phyloP scores from a whole-genome alignment of 2,113 vertebrate species.

The Xiphias gladius region DNA sequence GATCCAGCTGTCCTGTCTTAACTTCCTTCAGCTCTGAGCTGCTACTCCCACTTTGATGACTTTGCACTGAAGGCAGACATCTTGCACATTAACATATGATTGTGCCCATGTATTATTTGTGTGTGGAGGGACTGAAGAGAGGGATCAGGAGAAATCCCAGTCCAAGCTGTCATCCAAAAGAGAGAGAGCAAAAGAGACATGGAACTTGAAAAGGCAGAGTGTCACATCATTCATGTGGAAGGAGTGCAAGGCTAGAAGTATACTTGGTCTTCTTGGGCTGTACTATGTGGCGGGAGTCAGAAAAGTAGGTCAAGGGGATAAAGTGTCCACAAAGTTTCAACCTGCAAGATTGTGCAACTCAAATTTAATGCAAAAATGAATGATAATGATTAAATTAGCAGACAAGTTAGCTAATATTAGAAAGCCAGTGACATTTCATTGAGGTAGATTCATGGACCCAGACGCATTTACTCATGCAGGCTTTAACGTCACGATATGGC shows the following conservation, averaged over 20 bases:
- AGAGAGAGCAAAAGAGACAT: slow-evolving; percentile 54
- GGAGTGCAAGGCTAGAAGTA: slow-evolving; percentile 60
- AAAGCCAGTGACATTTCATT: neutral
- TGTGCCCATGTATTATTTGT: slow-evolving; percentile 81
- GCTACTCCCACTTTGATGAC: slow-evolving; percentile 73
- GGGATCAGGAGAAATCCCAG: slow-evolving; percentile 67
- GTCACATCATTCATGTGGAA: slow-evolving; percentile 75
- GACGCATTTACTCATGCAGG: slow-evolving; percentile 4
- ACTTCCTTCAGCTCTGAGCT: slow-evolving; percentile 73
- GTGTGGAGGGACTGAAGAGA: slow-evolving; percentile 59
- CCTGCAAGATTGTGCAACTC: neutral
- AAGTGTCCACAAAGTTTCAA: slow-evolving; percentile 47
- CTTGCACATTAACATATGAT: slow-evolving; percentile 81
- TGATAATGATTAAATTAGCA: slow-evolving; percentile 1
- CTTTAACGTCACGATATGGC: slow-evolving; percentile 22
- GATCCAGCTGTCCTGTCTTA: slow-evolving; percentile 81
- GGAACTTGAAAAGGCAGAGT: slow-evolving; percentile 59
- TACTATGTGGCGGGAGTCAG: slow-evolving; percentile 18
- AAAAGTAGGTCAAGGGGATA: slow-evolving; percentile 65
- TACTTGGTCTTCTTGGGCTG: slow-evolving; percentile 41
- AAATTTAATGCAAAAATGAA: too few relatives aligned
- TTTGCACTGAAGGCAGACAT: slow-evolving; percentile 77
- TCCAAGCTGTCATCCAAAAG: slow-evolving; percentile 70
- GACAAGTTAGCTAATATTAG: neutral
- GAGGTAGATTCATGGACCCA: neutral